Base-by-base conservation (phyloP, 2,888 invertebrate species). In the Apotomis capreana region DNA sequence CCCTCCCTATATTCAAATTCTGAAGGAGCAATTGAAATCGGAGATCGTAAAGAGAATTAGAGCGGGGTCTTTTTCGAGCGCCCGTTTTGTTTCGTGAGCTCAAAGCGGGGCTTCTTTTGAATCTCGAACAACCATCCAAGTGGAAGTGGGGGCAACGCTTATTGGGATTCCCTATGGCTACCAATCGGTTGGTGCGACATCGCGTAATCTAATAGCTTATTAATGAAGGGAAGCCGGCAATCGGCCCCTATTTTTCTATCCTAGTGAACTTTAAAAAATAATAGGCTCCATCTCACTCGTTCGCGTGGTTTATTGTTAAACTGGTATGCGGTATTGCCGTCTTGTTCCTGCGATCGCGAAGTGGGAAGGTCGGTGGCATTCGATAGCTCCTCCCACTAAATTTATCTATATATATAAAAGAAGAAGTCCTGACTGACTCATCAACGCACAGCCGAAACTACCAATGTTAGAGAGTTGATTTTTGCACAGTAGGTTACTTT, bases 1-100 rank as follows among this genome's bases (percentile, higher is more conserved):
- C 92, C 93, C 93, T 92, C 92, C 92, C 93, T 85, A 89, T 90
- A 92, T 92, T 92, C 92, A 93, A 92, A 93, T 91, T 92, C 90
- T 93, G 91, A 92, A 93, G 93, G 90, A 93, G 93, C 92, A 92
- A 93, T 93, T 93, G 93, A 93, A 93, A 93, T 92, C 88, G 92
- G 93, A 93, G 92, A 92, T 92, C 91, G 90, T 90, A 91, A 91
- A 92, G 92, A 92, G 93, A 93, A 93, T 93, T 92, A 92, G 91
- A 91, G 86, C 92, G 86, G 92, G 91, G 90, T 86, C 91, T 88
- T 90, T 91, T 91, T 89, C 83, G 87, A 88, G 85, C 89, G 88
- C 83, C 86, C 86, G 91, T 92, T 92, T 92, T 92, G 92, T 92
- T 92, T 92, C 85, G 85, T 84, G 81, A 83, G 83, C 84, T 91